phyloP scores from a whole-genome alignment of 2,888 invertebrate species.

The Creontiades dilutus region DNA sequence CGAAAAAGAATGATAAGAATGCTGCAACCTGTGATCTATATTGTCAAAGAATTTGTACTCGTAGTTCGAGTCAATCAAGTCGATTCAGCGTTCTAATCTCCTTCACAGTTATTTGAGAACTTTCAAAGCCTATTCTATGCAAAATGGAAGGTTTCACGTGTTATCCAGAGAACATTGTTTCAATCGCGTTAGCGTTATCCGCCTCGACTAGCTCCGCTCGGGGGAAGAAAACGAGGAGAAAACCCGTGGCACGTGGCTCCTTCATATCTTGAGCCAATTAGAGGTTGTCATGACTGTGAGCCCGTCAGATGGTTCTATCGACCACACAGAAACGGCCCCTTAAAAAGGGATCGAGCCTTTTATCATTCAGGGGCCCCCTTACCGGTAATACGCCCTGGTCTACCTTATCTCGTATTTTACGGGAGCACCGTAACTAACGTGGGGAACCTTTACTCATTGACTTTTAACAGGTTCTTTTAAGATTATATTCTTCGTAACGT shows the following conservation, averaged over 20 bases:
- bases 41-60: too few relatives aligned
- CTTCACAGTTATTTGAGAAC: too few relatives aligned
- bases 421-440: background rate
- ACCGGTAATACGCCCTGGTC: constrained; percentile 20
- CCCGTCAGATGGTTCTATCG: constrained; percentile 21
- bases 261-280: constrained; percentile 29
- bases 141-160: too few relatives aligned
- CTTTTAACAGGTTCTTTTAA: background rate
- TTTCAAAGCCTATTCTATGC: too few relatives aligned
- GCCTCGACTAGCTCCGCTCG: background rate
- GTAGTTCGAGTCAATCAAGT: too few relatives aligned
- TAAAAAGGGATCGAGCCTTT: constrained; percentile 8
- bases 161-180: background rate
- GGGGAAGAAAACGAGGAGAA: background rate
- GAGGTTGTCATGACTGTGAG: constrained; percentile 26
- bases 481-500: too few relatives aligned
- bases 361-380: background rate
- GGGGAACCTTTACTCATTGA: background rate
- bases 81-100: too few relatives aligned
- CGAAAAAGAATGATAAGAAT: too few relatives aligned
- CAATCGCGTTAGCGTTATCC: background rate
- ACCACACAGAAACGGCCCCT: constrained; percentile 26
- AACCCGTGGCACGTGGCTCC: background rate
- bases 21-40: too few relatives aligned
- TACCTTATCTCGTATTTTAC: background rate